Evolutionary conservation across 1,140 invertebrate genomes (phyloP).

Genomic region (Saccostrea glomerata): DNA sequence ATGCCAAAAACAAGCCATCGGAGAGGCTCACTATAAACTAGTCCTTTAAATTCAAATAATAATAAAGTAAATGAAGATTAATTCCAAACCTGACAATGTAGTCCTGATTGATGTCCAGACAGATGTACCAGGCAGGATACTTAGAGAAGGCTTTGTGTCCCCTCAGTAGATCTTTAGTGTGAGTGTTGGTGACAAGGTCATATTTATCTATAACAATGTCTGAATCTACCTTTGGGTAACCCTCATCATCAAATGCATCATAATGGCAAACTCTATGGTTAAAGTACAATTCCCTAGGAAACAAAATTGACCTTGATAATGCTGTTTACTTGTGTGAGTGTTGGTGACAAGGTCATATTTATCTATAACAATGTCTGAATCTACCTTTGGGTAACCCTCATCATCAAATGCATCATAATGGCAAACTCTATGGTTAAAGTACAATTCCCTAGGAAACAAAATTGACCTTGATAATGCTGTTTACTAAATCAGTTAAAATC

Average conservation of each 20-base stretch:
- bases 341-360: conserved; percentile 7
- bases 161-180: neutral
- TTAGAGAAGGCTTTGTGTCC: conserved; percentile 23
- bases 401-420: conserved; percentile 2
- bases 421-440: conserved; percentile 2
- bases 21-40: no score
- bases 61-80: no score
- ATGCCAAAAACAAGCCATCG: no score
- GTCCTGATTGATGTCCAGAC: conserved; percentile 23
- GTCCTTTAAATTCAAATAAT: no score
- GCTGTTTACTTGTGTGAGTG: neutral
- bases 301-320: neutral
- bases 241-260: conserved; percentile 8
- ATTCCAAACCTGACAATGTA: conserved; percentile 17
- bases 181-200: conserved; percentile 4
- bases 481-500: no score
- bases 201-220: neutral
- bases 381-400: conserved; percentile 23
- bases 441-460: neutral
- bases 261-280: neutral
- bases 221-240: conserved; percentile 1
- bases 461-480: neutral
- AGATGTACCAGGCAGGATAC: conserved; percentile 33
- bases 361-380: neutral
- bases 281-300: conserved; percentile 9